Percentiles rank a stretch among this genome's conserved stretches.
Evolutionary conservation across 2,797 vertebrate species (phyloP).

Genomic region (Linurgus olivaceus): DNA sequence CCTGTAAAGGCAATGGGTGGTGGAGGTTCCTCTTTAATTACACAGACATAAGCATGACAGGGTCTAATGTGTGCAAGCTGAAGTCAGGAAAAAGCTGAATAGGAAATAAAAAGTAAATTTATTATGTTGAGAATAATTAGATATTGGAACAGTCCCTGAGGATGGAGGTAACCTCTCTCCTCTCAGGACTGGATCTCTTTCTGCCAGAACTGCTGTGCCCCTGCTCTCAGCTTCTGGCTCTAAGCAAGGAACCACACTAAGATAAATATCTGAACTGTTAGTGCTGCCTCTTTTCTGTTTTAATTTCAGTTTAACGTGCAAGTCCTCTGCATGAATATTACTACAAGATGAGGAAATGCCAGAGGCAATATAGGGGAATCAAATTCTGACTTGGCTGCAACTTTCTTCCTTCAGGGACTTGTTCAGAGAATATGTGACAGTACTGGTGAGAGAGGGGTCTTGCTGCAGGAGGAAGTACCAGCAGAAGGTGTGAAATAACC

Average conservation of each 20-base stretch:
- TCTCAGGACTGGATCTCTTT: background rate
- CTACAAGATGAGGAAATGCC: background rate
- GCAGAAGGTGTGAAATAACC: background rate
- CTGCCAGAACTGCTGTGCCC: background rate
- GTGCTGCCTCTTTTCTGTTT: background rate
- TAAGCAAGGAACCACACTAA: background rate
- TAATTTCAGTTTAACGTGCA: background rate
- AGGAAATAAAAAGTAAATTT: background rate
- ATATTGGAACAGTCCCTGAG: background rate
- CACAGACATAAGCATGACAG: background rate
- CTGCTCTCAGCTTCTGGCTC: background rate
- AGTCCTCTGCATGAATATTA: background rate
- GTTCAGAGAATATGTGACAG: background rate
- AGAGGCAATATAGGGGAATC: background rate
- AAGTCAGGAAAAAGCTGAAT: conserved; percentile 15
- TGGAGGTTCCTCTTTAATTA: background rate
- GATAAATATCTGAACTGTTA: background rate
- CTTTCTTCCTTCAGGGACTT: background rate
- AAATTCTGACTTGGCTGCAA: background rate
- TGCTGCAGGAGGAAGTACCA: background rate
- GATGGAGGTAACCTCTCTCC: background rate
- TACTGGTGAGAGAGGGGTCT: background rate
- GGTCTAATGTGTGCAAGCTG: background rate
- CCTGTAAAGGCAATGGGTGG: background rate
- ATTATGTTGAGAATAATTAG: background rate